phyloP scores from a whole-genome alignment of 2,888 invertebrate genomes.

The Lordiphosa andalusiaca region DNA sequence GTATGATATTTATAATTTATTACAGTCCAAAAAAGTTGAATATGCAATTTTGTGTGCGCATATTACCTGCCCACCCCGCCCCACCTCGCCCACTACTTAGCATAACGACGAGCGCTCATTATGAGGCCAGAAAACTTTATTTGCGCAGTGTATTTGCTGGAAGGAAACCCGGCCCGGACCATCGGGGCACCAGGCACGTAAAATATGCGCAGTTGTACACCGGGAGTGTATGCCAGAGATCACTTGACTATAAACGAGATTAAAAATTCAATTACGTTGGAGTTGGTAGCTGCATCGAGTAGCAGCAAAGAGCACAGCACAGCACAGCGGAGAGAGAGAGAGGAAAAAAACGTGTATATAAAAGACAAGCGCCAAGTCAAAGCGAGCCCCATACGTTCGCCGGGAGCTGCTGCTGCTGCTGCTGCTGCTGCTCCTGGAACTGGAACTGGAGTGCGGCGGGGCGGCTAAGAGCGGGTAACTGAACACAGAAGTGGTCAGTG shows the following conservation, averaged over 20 bases:
- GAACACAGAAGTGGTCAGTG: constrained; percentile 68
- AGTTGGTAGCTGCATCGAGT: constrained; percentile 74
- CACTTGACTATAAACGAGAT: constrained; percentile 80
- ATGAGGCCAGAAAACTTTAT: constrained; percentile 56
- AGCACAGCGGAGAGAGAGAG: too few species aligned
- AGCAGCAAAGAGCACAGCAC: constrained; percentile 34
- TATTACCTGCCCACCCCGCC: constrained; percentile 47
- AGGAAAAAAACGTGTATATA: constrained; percentile 6
- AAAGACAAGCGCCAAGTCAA: constrained; percentile 25
- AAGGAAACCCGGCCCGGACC: constrained; percentile 34
- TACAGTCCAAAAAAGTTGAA: constrained; percentile 50
- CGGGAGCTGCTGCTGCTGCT: constrained; percentile 9
- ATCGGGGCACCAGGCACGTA: constrained; percentile 60
- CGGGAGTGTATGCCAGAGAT: constrained; percentile 75
- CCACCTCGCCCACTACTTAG: constrained; percentile 53
- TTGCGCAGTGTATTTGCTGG: constrained; percentile 55
- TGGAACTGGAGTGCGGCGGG: constrained; percentile 11
- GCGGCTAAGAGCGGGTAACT: constrained; percentile 16
- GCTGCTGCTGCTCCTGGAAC: constrained; percentile 3
- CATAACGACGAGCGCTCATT: constrained; percentile 64
- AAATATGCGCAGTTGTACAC: constrained; percentile 74
- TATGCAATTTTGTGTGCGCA: constrained; percentile 56
- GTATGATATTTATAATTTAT: constrained; percentile 49
- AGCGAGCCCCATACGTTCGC: constrained; percentile 26
- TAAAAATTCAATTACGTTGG: constrained; percentile 80